Base-by-base conservation (phyloP, 1,140 invertebrate genomes). In the Tyrophagus putrescentiae region DNA sequence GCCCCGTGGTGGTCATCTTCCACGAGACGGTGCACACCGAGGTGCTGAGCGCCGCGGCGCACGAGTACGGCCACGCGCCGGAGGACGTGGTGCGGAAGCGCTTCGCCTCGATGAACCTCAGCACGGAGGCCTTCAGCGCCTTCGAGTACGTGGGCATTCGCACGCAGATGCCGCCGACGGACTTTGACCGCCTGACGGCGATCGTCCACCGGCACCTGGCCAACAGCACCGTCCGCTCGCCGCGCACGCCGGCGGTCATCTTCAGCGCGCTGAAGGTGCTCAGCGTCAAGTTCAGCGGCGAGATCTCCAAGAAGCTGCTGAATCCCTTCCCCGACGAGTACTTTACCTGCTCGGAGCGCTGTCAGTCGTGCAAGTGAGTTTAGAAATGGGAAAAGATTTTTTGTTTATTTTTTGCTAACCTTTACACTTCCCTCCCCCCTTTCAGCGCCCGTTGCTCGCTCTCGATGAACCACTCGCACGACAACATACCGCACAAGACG, bases 21-120 rank as follows among this genome's bases (percentile, higher is more conserved):
- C 85, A 90, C 69, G 85, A 88, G 72, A 87, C 85, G 2, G 73
- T 76, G 57, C 78, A 87, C 65, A 87, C 84, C n/a, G 75, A 76
- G 18, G 64, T 68, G 52, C 60, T 76, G 7, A 62, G 64, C 53
- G 32, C 64, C 65, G 67, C 67, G 41, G 27, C 7, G 3, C 11
- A 66, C 77, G 79, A 71, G 70, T 72, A 74, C 33, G 70, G 69
- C 16, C 77, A 81, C 67, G 80, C 76, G 62, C 72, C 82, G 2
- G 83, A 85, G 70, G 80, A 83, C 53, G 73, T 82, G 52, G 65
- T 88, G 33, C 72, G 77, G 57, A 71, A 75, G 11, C 76, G 76
- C 62, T 85, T 87, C 70, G 73, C 75, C 33, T 74, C 79, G 60
- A 70, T 82, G 62, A 74, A 78, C 18, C 72, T 80, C 25, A 76